Evolutionary conservation across 2,888 invertebrate species (phyloP), one percentile per base, ranked within the genome.

Genomic region (Apamea epomidion): DNA sequence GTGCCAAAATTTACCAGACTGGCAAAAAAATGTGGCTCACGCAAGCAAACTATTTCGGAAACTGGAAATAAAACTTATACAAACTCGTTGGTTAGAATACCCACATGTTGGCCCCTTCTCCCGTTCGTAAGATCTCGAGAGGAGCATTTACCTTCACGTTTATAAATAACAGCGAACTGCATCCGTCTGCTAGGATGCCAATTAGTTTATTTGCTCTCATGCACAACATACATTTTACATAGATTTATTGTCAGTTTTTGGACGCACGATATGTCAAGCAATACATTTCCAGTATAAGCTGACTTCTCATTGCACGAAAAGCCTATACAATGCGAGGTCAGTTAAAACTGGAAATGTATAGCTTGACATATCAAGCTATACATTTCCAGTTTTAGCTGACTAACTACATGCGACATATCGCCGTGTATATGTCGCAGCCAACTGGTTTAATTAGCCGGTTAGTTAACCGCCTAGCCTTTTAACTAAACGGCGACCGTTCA

Each of bases 1-100:
- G 82, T 84, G 84, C 84, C 84, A 84, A 84, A 77, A 71, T 74
- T 64, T 64, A 51, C 62, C 62, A 84, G 80, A 80, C 85, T 12
- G 70, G n/a, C 2, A 73, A 85, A 85, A 32, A 76, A 85, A 76
- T 42, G 12, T 25, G 21, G 16, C 54, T 51, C 69, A 67, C 69
- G 51, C 74, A 74, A 42, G 25, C 73, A 25, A 84, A 74, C 85
- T 85, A 84, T 84, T 85, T 81, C 48, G 32, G 85, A 77, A 58
- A 29, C 74, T 67, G 37, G 21, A 62, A 10, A 62, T 45, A 21
- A 74, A 73, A 42, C 54, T 51, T n/a, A 58, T 32, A 32, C 48
- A 58, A 32, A 73, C 51, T 68, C 29, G 58, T 82, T 69, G n/a
- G 51, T 81, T 64, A n/a, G 58, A 21, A 25, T 37, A 77, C 83